These are phyloP conservation scores for Ennomos fuscantarius DNA, from an alignment of 2,888 invertebrate genomes.

Conservation along the genomic window DNA sequence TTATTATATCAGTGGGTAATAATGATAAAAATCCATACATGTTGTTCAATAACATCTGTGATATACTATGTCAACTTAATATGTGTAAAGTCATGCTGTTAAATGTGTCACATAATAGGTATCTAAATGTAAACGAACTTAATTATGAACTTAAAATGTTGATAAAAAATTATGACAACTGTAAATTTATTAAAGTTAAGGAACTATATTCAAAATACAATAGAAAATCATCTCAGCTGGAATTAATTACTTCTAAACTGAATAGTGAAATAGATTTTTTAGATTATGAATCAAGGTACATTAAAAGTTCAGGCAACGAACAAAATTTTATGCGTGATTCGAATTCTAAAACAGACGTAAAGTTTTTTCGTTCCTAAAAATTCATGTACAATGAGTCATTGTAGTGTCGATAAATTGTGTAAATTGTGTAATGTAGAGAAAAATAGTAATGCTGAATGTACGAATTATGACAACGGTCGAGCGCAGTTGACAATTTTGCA, in stretches of 20 bases:
- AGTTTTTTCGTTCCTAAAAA: too few relatives aligned
- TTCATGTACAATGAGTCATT: too few relatives aligned
- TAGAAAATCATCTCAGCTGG: not conserved
- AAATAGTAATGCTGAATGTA: too few relatives aligned
- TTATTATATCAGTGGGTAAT: conserved; percentile 1
- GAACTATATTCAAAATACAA: too few relatives aligned
- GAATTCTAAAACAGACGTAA: too few relatives aligned
- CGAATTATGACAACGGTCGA: not conserved
- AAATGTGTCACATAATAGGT: not conserved
- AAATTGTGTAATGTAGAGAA: not conserved
- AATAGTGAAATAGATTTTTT: not conserved
- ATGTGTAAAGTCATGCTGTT: not conserved
- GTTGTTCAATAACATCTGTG: not conserved
- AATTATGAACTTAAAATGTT: conserved; percentile 3
- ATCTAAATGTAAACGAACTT: conserved; percentile 1
- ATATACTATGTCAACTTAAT: not conserved
- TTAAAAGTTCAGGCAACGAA: too few relatives aligned
- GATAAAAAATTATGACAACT: too few relatives aligned
- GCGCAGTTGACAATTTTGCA: not conserved
- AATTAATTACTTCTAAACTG: not conserved
- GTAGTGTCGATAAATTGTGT: too few relatives aligned
- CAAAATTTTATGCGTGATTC: too few relatives aligned
- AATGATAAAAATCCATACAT: conserved; percentile 1
- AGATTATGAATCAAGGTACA: not conserved
- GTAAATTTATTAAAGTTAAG: conserved; percentile 1